Conservation (phyloP, 2,888 invertebrate genomes). For the Empis stercorea region DNA sequence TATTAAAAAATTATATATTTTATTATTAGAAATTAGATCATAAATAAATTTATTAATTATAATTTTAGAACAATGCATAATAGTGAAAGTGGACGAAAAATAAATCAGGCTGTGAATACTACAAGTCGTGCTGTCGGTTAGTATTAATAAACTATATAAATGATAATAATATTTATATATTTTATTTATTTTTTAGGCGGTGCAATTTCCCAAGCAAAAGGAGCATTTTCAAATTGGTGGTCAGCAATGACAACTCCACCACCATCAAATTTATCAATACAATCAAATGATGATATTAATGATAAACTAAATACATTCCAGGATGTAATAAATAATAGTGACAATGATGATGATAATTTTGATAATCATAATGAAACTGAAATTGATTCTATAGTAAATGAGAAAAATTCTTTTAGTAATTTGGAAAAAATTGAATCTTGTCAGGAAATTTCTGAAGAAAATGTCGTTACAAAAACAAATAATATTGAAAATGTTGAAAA, state of each 20-base stretch:
- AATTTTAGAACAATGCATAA: conserved; percentile 77
- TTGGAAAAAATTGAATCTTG: conserved; percentile 16
- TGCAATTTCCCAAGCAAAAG: conserved; percentile 76
- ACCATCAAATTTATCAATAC: conserved; percentile 6
- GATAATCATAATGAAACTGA: background rate
- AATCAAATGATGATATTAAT: conserved; percentile 9
- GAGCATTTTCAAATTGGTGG: conserved; percentile 81
- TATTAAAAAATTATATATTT: conserved; percentile 25
- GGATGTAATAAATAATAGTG: conserved; percentile 18
- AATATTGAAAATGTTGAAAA: conserved; percentile 7
- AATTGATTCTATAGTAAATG: conserved; percentile 2
- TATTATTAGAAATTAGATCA: background rate
- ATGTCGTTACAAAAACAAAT: conserved; percentile 7
- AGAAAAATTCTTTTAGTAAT: conserved; percentile 4
- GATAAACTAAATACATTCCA: conserved; percentile 23
- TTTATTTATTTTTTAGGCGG: conserved; percentile 45
- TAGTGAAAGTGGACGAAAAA: conserved; percentile 82
- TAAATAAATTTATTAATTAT: conserved; percentile 1
- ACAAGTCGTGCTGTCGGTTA: conserved; percentile 77
- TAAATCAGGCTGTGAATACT: conserved; percentile 83
- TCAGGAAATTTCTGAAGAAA: conserved; percentile 21
- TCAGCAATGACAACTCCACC: conserved; percentile 36
- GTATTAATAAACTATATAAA: background rate
- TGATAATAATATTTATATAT: background rate
- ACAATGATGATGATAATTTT: conserved; percentile 17